These are phyloP conservation scores for Tachyglossus aculeatus DNA, from an alignment of 2,797 vertebrate species.

Conservation along the genomic window DNA sequence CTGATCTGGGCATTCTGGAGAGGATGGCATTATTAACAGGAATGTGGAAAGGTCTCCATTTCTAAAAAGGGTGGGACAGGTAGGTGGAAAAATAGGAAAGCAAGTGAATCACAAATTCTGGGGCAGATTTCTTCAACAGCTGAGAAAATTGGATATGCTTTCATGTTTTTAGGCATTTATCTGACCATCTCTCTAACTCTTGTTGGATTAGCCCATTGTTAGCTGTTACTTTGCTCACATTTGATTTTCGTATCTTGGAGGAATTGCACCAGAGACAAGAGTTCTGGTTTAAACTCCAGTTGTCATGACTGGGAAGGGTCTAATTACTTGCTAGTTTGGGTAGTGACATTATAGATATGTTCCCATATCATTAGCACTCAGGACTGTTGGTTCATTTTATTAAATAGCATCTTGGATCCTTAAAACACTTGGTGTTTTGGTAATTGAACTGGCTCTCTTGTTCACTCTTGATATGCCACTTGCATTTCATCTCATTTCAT, in stretches of 20 bases:
- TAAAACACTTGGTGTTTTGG: conserved; percentile 32
- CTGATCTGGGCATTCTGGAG: no score
- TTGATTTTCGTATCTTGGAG: neutral
- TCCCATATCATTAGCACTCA: conserved; percentile 34
- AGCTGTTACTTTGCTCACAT: neutral
- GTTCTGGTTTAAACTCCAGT: conserved; percentile 13
- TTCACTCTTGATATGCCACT: conserved; percentile 19
- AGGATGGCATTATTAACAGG: no score
- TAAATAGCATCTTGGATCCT: neutral
- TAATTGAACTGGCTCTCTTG: conserved; percentile 33
- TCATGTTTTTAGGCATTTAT: neutral
- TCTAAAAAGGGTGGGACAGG: no score
- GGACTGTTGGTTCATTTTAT: conserved; percentile 1
- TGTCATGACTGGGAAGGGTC: conserved; percentile 22
- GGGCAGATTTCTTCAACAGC: no score
- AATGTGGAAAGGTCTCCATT: no score
- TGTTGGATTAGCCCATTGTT: neutral
- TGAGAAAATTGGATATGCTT: no score
- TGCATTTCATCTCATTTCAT: conserved; percentile 31
- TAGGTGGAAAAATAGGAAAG: no score
- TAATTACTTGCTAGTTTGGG: conserved; percentile 31
- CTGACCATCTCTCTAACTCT: neutral
- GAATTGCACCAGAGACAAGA: neutral
- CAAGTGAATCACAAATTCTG: no score
- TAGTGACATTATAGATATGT: conserved; percentile 24